phyloP scores from a whole-genome alignment of 64 coral and sea anemone species.

The Hydrozoanthus tunicans region DNA sequence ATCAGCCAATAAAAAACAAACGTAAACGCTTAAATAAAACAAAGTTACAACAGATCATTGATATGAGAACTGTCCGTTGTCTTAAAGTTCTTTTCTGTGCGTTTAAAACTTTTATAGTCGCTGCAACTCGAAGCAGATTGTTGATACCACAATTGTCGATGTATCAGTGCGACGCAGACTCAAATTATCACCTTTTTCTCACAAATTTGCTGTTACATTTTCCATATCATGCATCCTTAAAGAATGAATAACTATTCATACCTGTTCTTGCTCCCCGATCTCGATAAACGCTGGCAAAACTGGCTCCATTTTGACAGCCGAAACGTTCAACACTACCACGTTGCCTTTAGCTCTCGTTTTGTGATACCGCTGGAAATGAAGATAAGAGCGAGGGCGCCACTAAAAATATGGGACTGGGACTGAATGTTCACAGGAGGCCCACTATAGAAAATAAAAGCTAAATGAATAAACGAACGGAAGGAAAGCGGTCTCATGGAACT shows the following conservation, averaged over 20 bases:
- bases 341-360: neutral
- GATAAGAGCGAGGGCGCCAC: neutral
- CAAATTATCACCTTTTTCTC: neutral
- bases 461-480: no score
- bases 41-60: no score
- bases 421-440: neutral
- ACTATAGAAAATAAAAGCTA: no score
- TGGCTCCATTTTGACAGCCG: slow-evolving; percentile 63
- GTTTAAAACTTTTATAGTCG: no score
- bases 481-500: no score
- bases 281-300: slow-evolving; percentile 96
- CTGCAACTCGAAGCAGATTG: no score
- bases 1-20: no score
- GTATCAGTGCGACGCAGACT: no score
- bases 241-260: neutral
- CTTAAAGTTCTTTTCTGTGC: no score
- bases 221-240: neutral
- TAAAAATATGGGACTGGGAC: neutral
- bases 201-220: neutral
- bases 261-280: slow-evolving; percentile 89
- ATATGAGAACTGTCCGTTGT: no score
- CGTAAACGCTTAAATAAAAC: no score
- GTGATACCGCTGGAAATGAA: slow-evolving; percentile 3
- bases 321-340: neutral
- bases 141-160: no score